Percentiles rank a stretch among this genome's conserved stretches.
Evolutionary conservation across 2,888 invertebrate species (phyloP).

Genomic region (Cartodere bifasciata): DNA sequence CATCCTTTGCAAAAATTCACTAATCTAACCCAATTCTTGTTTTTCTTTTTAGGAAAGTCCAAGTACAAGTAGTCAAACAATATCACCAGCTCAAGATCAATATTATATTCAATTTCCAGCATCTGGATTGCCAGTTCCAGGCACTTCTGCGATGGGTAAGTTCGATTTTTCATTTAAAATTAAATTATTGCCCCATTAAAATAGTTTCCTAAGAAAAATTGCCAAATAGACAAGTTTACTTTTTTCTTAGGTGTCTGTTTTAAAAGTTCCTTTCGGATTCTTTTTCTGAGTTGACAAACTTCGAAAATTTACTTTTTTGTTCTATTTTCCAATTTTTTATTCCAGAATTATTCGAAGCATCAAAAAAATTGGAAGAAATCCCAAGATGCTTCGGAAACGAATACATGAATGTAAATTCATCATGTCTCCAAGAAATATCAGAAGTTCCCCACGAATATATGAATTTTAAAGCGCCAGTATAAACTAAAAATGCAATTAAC

Average conservation of each 20-base stretch:
- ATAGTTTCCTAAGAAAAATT: too few relatives aligned
- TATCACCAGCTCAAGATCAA: slow-evolving; percentile 25
- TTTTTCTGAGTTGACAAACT: too few relatives aligned
- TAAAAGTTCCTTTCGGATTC: too few relatives aligned
- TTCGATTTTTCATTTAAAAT: too few relatives aligned
- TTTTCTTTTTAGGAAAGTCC: slow-evolving; percentile 29
- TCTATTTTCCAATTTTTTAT: slow-evolving; percentile 7
- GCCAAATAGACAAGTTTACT: too few relatives aligned
- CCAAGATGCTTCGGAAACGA: slow-evolving; percentile 13
- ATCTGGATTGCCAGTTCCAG: slow-evolving; percentile 38
- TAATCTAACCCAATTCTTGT: too few relatives aligned
- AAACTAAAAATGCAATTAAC: slow-evolving; percentile 5
- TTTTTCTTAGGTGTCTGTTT: too few relatives aligned
- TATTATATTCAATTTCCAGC: slow-evolving; percentile 42
- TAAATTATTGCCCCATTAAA: background rate
- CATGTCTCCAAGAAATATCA: slow-evolving; percentile 9
- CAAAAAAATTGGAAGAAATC: slow-evolving; percentile 9
- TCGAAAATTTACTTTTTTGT: too few relatives aligned
- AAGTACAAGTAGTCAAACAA: slow-evolving; percentile 22
- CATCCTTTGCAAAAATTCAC: too few relatives aligned
- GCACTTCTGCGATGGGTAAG: slow-evolving; percentile 24
- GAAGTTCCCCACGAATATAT: slow-evolving; percentile 27
- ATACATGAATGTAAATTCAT: slow-evolving; percentile 23
- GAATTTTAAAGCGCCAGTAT: slow-evolving; percentile 23
- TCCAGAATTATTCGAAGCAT: slow-evolving; percentile 14